Conservation (phyloP, 2,797 vertebrate genomes). For the Cirrhinus molitorella region DNA sequence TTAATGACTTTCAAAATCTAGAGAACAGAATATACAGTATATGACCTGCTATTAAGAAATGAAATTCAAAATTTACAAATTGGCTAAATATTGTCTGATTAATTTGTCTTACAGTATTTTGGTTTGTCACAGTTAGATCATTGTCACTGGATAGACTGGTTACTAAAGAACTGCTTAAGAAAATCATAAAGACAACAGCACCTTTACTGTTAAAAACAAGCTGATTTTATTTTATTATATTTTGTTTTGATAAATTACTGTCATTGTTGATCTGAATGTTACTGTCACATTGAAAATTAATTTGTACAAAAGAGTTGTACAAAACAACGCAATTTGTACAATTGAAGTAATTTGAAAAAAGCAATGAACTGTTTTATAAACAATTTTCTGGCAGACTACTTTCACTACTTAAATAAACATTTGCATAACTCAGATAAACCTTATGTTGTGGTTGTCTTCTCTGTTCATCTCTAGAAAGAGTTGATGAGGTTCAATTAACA, state of each 20-base stretch:
- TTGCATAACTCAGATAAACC: background rate
- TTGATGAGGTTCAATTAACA: background rate
- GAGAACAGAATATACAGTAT: background rate
- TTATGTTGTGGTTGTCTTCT: background rate
- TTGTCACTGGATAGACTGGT: background rate
- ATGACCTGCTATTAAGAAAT: slow-evolving; percentile 1
- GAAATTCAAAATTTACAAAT: background rate
- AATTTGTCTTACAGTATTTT: background rate
- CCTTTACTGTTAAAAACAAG: background rate
- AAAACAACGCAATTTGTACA: background rate
- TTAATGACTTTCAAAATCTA: background rate
- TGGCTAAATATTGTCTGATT: background rate
- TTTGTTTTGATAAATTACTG: slow-evolving; percentile 7
- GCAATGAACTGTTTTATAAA: background rate
- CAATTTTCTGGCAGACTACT: slow-evolving; percentile 1
- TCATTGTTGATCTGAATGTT: slow-evolving; percentile 25
- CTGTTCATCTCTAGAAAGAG: background rate
- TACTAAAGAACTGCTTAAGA: background rate
- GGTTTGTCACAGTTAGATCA: background rate
- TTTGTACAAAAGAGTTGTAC: background rate
- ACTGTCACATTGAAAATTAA: background rate
- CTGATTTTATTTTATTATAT: background rate
- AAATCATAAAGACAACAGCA: background rate
- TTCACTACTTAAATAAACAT: slow-evolving; percentile 9
- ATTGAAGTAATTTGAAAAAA: background rate